These are phyloP conservation scores for Ichneumoninae sp. DNA, from an alignment of 2,888 invertebrate species.

Conservation along the genomic window DNA sequence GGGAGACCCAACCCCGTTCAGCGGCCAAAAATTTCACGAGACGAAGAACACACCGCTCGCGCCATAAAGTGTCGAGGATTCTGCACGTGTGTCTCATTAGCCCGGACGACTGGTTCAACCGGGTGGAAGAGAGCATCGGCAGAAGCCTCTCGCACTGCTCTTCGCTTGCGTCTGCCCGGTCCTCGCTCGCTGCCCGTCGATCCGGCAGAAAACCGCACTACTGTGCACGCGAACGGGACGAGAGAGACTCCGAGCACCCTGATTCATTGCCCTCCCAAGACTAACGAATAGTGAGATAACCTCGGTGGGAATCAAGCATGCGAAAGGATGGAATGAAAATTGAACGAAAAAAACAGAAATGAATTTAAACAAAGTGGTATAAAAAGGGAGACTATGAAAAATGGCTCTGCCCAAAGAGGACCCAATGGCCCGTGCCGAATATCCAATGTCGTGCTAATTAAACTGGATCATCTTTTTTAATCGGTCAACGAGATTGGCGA, in stretches of 20 bases:
- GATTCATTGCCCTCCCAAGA: slow-evolving; percentile 64
- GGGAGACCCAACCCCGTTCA: slow-evolving; percentile 1
- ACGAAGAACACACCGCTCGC: slow-evolving; percentile 33
- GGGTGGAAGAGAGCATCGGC: slow-evolving; percentile 44
- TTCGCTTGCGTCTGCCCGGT: slow-evolving; percentile 18
- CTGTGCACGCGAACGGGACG: slow-evolving; percentile 48
- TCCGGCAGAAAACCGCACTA: slow-evolving; percentile 44
- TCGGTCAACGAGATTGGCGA: background rate
- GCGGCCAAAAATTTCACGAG: slow-evolving; percentile 47
- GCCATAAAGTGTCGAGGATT: slow-evolving; percentile 65
- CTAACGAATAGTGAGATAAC: slow-evolving; percentile 65
- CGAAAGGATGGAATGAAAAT: slow-evolving; percentile 24
- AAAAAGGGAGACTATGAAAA: background rate
- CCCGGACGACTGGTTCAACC: slow-evolving; percentile 65
- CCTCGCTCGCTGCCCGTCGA: slow-evolving; percentile 57
- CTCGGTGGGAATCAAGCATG: slow-evolving; percentile 41
- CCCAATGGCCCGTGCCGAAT: background rate
- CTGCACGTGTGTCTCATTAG: slow-evolving; percentile 68
- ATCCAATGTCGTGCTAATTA: background rate
- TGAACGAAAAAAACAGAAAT: slow-evolving; percentile 43
- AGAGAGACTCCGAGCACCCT: slow-evolving; percentile 37
- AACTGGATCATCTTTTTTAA: background rate
- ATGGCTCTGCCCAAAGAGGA: background rate
- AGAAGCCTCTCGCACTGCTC: slow-evolving; percentile 24
- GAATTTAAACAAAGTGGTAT: background rate